These are phyloP conservation scores for Cassiopea xamachana DNA, from an alignment of 30 jellyfish, hydroid and myxozoan genomes.

Conservation along the genomic window DNA sequence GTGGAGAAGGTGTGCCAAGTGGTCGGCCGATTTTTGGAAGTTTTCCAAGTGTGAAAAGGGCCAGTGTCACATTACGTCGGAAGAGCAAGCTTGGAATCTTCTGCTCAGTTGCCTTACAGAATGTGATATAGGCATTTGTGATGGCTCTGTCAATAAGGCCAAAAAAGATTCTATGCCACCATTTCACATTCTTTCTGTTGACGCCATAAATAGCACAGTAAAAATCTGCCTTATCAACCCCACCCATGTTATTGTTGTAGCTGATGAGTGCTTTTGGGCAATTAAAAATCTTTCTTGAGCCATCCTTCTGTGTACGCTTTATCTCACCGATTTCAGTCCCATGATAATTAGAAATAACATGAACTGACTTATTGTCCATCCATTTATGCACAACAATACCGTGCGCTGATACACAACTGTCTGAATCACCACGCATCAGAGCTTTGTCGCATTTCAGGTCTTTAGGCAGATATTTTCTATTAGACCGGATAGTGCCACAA, in stretches of 20 bases:
- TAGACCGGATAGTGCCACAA: conserved; percentile 64
- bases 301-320: conserved; percentile 55
- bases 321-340: conserved; percentile 12
- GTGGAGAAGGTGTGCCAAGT: neutral
- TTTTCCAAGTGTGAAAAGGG: conserved; percentile 57
- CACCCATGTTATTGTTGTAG: conserved; percentile 78
- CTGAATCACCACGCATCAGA: conserved; percentile 64
- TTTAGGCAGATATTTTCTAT: conserved; percentile 37
- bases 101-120: conserved; percentile 21
- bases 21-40: conserved; percentile 77
- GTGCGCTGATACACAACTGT: conserved; percentile 51
- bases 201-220: conserved; percentile 76
- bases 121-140: conserved; percentile 74
- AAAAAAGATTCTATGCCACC: conserved; percentile 87
- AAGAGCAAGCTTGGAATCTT: conserved; percentile 24
- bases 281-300: conserved; percentile 14
- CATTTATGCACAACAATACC: conserved; percentile 62
- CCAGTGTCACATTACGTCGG: conserved; percentile 61
- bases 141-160: conserved; percentile 81
- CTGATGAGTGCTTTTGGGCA: conserved; percentile 69
- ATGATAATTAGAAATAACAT: neutral
- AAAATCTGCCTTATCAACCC: conserved; percentile 80
- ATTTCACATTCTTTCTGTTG: conserved; percentile 57
- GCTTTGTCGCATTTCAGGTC: conserved; percentile 43
- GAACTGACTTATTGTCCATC: conserved; percentile 70